Evolutionary conservation across 2,888 invertebrate species (phyloP).

Genomic region (Ischnura elegans): DNA sequence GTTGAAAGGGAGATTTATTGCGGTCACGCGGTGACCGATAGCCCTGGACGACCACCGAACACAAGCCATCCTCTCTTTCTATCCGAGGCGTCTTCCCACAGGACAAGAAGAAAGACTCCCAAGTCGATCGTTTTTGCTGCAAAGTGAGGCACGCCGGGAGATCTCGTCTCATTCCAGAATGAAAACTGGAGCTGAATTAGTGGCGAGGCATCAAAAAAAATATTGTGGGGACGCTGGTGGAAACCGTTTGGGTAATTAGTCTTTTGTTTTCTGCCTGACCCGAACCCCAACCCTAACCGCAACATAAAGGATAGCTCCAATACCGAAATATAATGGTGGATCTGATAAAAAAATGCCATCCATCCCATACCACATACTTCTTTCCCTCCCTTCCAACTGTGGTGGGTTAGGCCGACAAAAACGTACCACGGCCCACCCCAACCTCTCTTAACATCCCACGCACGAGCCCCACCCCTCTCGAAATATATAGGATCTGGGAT

Average conservation of each 20-base stretch:
- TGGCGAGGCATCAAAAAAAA: background rate
- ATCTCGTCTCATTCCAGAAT: background rate
- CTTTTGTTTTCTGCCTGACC: conserved; percentile 34
- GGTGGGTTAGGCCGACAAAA: background rate
- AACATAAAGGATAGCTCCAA: conserved; percentile 43
- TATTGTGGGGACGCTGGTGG: background rate
- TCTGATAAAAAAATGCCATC: conserved; percentile 58
- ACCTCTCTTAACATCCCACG: background rate
- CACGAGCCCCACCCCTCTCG: background rate
- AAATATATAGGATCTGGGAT: conserved; percentile 3
- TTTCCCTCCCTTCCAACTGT: background rate
- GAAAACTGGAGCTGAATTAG: background rate
- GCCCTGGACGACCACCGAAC: background rate
- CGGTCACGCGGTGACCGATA: conserved; percentile 33
- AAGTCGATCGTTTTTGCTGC: background rate
- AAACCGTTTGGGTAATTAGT: conserved; percentile 5
- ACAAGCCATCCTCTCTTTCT: background rate
- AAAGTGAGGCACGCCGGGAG: background rate
- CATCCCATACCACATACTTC: background rate
- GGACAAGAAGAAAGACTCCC: background rate
- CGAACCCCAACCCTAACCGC: background rate
- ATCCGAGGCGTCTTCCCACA: background rate
- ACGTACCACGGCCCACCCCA: background rate
- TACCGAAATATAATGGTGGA: conserved; percentile 50
- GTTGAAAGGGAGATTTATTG: conserved; percentile 41